Conservation (phyloP, 1,140 invertebrate genomes). For the Maconellicoccus hirsutus region DNA sequence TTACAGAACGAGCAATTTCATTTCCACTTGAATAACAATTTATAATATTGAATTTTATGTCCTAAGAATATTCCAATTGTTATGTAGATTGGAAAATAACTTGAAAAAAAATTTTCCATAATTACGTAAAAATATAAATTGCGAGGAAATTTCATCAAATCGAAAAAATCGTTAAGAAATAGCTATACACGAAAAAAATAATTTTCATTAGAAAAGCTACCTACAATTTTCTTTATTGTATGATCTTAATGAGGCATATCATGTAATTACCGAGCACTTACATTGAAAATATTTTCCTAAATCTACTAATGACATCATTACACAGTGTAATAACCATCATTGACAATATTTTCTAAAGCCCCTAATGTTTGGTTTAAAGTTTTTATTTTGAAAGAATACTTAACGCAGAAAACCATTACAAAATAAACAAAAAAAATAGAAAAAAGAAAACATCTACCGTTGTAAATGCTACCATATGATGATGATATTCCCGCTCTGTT, state of each 20-base stretch:
- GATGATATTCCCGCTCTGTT: constrained; percentile 2
- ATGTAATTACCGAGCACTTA: not conserved
- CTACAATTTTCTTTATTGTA: not conserved
- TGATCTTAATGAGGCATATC: not conserved
- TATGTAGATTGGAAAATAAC: no score
- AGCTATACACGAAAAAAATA: no score
- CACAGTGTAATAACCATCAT: not conserved
- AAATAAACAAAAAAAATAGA: not conserved
- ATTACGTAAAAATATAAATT: no score
- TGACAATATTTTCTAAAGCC: constrained; percentile 9
- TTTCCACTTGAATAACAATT: no score
- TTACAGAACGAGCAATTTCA: no score
- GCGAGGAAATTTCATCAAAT: not conserved
- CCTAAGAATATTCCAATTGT: no score
- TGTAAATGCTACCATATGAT: constrained; percentile 9
- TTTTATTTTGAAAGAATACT: constrained; percentile 10
- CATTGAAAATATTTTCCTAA: not conserved
- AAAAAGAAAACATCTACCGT: not conserved
- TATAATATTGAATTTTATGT: no score
- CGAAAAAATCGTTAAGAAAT: no score
- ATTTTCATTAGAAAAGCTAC: not conserved
- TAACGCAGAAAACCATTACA: constrained; percentile 3
- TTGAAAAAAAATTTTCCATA: no score
- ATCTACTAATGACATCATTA: constrained; percentile 9
- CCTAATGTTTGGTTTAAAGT: constrained; percentile 2